These are phyloP conservation scores for Mola mola DNA, from an alignment of 2,113 vertebrate species.

Conservation along the genomic window DNA sequence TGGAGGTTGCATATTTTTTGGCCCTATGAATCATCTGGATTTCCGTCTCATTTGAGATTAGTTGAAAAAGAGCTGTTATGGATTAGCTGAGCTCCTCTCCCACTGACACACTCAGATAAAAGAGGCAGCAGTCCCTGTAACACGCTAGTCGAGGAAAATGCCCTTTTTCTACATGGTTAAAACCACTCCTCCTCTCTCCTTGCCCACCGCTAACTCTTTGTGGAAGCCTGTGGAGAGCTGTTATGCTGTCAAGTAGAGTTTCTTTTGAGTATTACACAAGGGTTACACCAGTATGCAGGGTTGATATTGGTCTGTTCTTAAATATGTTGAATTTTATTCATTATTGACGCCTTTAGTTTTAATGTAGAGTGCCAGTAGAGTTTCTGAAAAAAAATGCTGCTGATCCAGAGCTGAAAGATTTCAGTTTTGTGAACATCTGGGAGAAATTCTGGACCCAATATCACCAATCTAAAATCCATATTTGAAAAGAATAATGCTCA, in stretches of 20 bases:
- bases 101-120: constrained; percentile 77
- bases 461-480: too few relatives aligned
- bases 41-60: constrained; percentile 83
- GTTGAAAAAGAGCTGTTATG: constrained; percentile 72
- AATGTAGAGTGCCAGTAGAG: too few relatives aligned
- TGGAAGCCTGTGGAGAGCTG: constrained; percentile 42
- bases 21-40: constrained; percentile 69
- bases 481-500: too few relatives aligned
- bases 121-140: constrained; percentile 59
- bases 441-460: too few relatives aligned
- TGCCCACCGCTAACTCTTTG: constrained; percentile 63
- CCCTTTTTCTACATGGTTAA: constrained; percentile 69
- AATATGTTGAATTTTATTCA: constrained; percentile 3
- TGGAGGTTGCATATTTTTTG: constrained; percentile 55
- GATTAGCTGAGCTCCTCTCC: constrained; percentile 71
- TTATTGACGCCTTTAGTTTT: neutral
- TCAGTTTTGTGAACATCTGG: too few relatives aligned
- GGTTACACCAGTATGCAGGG: constrained; percentile 25
- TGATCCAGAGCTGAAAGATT: too few relatives aligned
- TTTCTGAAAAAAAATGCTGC: too few relatives aligned
- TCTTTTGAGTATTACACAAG: constrained; percentile 45
- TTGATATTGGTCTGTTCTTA: constrained; percentile 14
- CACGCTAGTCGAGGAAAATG: constrained; percentile 68
- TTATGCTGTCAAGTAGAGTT: constrained; percentile 55
- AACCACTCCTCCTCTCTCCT: constrained; percentile 58